Percentiles rank a stretch among this genome's conserved stretches.
phyloP scores from a whole-genome alignment of 2,888 invertebrate species.

The Diplazon laetatorius region DNA sequence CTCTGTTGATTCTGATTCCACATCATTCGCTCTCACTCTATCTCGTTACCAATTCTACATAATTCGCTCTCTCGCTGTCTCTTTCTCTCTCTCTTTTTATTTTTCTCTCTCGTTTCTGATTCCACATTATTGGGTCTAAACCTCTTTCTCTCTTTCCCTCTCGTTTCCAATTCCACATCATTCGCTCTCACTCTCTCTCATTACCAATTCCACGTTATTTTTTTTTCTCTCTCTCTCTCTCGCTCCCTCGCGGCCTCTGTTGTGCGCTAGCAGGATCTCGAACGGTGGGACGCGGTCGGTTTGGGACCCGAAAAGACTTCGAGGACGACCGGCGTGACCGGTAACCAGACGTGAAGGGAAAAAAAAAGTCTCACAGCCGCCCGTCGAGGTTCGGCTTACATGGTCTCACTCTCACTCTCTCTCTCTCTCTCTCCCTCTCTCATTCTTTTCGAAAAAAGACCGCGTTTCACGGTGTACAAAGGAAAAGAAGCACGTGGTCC shows the following conservation, averaged over 20 bases:
- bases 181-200: no score
- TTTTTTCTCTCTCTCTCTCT: neutral
- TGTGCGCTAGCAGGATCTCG: no score
- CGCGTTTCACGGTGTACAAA: constrained; percentile 50
- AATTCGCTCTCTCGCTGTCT: neutral
- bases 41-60: no score
- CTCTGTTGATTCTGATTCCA: neutral
- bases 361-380: constrained; percentile 19
- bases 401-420: neutral
- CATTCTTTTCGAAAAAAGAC: constrained; percentile 47
- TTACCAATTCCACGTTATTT: no score
- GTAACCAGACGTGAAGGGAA: constrained; percentile 35
- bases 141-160: no score
- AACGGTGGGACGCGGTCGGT: neutral
- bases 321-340: constrained; percentile 41
- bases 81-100: no score
- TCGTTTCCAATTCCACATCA: no score
- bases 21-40: no score
- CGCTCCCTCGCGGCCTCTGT: neutral
- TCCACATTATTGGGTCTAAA: no score
- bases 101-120: no score
- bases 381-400: neutral
- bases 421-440: neutral
- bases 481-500: constrained; percentile 61
- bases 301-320: constrained; percentile 7